Base-by-base conservation (phyloP, 2,888 invertebrate species). In the Melinaea marsaeus region DNA sequence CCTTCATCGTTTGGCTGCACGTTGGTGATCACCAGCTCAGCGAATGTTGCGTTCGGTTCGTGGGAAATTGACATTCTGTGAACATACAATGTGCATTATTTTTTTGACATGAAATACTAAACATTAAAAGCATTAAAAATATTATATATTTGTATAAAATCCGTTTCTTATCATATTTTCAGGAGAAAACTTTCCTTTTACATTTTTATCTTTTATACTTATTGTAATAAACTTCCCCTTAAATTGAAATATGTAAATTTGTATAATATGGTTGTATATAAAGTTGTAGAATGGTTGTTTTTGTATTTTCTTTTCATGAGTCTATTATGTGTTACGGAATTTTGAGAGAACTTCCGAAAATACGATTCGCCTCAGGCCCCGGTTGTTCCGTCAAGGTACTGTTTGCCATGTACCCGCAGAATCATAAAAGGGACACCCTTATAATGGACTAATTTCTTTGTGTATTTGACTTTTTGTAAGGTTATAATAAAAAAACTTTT, bases 1-100 rank as follows among this genome's bases (percentile, higher is more conserved):
- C 95, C 95, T 72, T 96, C 96, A 78, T 96, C 96, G 58, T 93
- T 92, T 2, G 95, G 91, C 71, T 93, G 91, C 13, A 95, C 92
- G 58, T 93, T 91, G 42, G 91, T 90, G 71, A 96, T 95, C 75
- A 93, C 93, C 77, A 96, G 89, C 74, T 93, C 93, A 0, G 95
- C 94, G 74, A 91, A 92, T 0, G 93, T 93, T 58, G 92, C 92
- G 79, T 94, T 93, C 22, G 92, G 91, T 46, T 91, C 89, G 84
- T 95, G 94, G 58, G 93, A 91, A 76, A 95, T 93, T 59, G 93
- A 91, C 84, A 95, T 93, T 79, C 96, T 96, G 93, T 13, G 90
- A 88, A 73, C 73, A 80, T 22, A 48, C 7, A 51, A 3, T 5
- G 13, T 58, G 45, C 46, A 46, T 54, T 62, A 45, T 34, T 57